phyloP scores from a whole-genome alignment of 2,113 vertebrate species.

The Herpetotheres cachinnans region DNA sequence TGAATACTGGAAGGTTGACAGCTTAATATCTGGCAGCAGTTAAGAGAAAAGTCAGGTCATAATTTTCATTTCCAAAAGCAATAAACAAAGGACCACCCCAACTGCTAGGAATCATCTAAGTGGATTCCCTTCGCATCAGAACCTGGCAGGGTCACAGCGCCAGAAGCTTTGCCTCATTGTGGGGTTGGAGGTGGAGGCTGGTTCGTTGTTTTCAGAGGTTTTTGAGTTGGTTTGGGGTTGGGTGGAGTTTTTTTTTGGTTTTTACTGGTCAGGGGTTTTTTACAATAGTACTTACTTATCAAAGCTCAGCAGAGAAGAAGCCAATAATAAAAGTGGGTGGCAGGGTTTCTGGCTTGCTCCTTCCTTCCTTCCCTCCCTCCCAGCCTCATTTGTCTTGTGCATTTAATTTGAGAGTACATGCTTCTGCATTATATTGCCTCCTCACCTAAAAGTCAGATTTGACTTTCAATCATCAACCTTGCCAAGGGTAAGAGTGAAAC shows the following conservation, averaged over 20 bases:
- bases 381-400: neutral
- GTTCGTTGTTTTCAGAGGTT: neutral
- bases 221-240: neutral
- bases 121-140: neutral
- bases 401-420: neutral
- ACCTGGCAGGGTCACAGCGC: neutral
- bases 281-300: neutral
- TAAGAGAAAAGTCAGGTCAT: neutral
- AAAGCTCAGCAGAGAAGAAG: neutral
- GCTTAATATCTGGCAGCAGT: neutral
- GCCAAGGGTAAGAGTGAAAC: neutral
- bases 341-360: neutral
- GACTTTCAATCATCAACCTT: neutral
- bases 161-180: accelerated
- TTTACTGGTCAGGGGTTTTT: neutral
- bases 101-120: neutral
- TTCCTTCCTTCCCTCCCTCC: neutral
- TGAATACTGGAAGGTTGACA: neutral
- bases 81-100: neutral
- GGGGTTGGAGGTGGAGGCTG: neutral
- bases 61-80: neutral
- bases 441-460: neutral
- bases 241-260: neutral
- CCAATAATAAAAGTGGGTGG: neutral
- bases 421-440: neutral